Base-by-base conservation (phyloP, 2,797 vertebrate genomes). In the Gallinago stenura region DNA sequence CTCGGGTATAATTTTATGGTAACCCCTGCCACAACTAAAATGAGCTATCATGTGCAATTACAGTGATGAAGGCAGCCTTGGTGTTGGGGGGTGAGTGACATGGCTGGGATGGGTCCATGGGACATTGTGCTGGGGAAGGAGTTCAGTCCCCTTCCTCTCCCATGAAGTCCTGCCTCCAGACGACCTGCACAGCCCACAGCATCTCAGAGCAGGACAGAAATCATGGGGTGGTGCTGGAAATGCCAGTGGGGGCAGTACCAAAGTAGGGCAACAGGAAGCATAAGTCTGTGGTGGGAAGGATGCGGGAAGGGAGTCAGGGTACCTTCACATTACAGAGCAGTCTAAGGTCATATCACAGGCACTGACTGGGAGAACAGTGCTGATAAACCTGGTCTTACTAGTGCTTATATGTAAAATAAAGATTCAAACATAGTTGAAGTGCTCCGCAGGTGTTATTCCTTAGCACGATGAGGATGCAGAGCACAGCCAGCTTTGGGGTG, bases 1-100 rank as follows among this genome's bases (percentile, higher is more conserved):
- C 1, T 7, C 6, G 15, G 50, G 15, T 28, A 18, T n/a, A 30
- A 28, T n/a, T n/a, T 71, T 51, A 45, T 1, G 0, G 51, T 64
- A 51, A 43, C 15, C 26, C 22, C 51, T 58, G 31, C n/a, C 31
- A 6, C 26, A 57, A 88, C 37, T n/a, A 39, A 33, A 78, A 61
- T 2, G 53, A 76, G 35, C 35, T 53, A 60, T 19, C 1, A 0
- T 16, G 15, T 3, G 4, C 25, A 48, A 20, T 41, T 22, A 41
- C 35, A 9, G 30, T 6, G 39, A 28, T 14, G 65, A 78, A 70
- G 30, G n/a, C 46, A 61, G 64, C 39, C 41, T 9, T n/a, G 17
- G 64, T 20, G 22, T 31, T 4, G 19, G 28, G 43, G 17, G 6
- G 8, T 15, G 54, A 53, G 46, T n/a, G 76, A 45, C 26, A 2